Conservation (phyloP, 37 sponge, comb jelly and placozoan genomes). For the Dysidea cf. avara region DNA sequence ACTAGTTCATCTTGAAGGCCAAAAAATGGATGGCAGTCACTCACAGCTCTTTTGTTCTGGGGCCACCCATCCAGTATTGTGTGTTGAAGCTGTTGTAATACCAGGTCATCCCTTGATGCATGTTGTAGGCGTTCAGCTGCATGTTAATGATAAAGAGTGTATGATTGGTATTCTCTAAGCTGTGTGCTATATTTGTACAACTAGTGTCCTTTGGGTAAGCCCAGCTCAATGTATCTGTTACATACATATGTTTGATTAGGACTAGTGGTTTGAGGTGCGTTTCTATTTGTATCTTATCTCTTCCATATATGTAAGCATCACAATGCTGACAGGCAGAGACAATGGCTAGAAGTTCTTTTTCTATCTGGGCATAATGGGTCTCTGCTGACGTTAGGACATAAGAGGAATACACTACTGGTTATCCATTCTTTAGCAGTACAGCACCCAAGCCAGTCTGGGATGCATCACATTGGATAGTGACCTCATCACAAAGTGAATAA, state of each 20-base stretch:
- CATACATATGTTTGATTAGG: conserved; percentile 27
- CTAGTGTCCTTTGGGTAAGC: conserved; percentile 14
- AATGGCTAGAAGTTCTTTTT: conserved; percentile 54
- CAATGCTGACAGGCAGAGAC: conserved; percentile 54
- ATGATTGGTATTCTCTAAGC: conserved; percentile 12
- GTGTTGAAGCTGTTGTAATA: neutral
- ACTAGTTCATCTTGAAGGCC: too few relatives aligned
- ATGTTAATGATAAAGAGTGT: too few relatives aligned
- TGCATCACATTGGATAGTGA: too few relatives aligned
- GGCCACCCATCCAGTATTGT: conserved; percentile 34
- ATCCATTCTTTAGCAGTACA: too few relatives aligned
- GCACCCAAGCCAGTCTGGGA: too few relatives aligned
- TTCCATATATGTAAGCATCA: too few relatives aligned
- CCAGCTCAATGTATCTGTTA: conserved; percentile 45
- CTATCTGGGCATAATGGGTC: conserved; percentile 47
- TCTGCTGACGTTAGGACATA: conserved; percentile 21
- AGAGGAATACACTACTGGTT: conserved; percentile 51
- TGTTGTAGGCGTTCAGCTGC: conserved; percentile 5
- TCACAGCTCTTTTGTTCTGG: conserved; percentile 10
- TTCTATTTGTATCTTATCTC: conserved; percentile 20
- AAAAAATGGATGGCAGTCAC: neutral
- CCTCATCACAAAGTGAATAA: conserved; percentile 23
- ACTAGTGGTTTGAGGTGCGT: conserved; percentile 19
- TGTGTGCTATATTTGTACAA: conserved; percentile 2
- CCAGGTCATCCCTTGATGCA: conserved; percentile 21